Percentiles rank a stretch among this genome's conserved stretches.
Conservation (phyloP, 2,888 invertebrate species). For the Phyllotreta cruciferae region DNA sequence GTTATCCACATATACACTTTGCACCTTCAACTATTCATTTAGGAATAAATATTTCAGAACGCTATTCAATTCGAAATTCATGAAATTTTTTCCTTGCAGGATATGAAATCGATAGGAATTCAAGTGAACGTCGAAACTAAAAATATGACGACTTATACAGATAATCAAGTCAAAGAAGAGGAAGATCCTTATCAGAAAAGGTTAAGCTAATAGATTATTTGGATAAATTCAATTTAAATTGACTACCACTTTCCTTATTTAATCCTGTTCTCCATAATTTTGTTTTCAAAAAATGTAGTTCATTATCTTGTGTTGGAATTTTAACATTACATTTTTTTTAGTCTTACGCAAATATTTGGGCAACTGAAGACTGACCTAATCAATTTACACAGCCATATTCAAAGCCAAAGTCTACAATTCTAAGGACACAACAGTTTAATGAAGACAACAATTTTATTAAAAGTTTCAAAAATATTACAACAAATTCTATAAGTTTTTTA, state of each 20-base stretch:
- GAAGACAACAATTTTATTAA: slow-evolving; percentile 13
- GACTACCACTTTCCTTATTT: too few species aligned
- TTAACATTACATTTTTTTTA: slow-evolving; percentile 41
- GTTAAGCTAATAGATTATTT: slow-evolving; percentile 32
- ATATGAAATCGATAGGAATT: slow-evolving; percentile 49
- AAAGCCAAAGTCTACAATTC: slow-evolving; percentile 47
- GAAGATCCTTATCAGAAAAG: slow-evolving; percentile 46
- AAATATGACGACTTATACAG: slow-evolving; percentile 47
- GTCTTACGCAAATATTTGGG: slow-evolving; percentile 56
- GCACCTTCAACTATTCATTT: too few species aligned
- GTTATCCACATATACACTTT: too few species aligned
- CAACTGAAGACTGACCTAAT: slow-evolving; percentile 56
- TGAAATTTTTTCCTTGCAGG: slow-evolving; percentile 42
- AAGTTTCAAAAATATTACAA: slow-evolving; percentile 18
- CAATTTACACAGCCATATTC: slow-evolving; percentile 55
- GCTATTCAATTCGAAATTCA: too few species aligned
- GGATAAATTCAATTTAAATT: neutral
- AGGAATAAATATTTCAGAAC: too few species aligned
- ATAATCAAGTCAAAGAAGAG: slow-evolving; percentile 42
- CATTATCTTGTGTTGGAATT: too few species aligned
- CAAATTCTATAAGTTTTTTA: neutral
- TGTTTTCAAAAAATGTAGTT: too few species aligned
- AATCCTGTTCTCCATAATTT: too few species aligned
- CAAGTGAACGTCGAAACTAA: slow-evolving; percentile 50
- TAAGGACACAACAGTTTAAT: slow-evolving; percentile 27